These are phyloP conservation scores for Sphaerodactylus townsendi DNA, from an alignment of 2,113 vertebrate genomes.

Conservation along the genomic window DNA sequence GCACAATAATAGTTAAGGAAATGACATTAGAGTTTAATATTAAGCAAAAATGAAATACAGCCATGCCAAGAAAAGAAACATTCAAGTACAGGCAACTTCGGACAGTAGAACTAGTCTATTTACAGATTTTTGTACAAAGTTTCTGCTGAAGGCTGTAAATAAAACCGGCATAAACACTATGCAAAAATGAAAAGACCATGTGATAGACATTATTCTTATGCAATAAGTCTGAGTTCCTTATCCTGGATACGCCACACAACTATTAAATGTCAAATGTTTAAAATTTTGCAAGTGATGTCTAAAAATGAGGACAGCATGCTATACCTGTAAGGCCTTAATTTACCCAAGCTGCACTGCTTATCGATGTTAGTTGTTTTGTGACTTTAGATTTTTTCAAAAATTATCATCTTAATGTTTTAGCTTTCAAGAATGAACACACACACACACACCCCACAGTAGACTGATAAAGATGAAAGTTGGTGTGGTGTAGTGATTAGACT, in stretches of 20 bases:
- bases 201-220: neutral
- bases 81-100: neutral
- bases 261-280: neutral
- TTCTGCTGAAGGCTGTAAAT: neutral
- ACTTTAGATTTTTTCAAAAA: neutral
- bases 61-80: neutral
- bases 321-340: neutral
- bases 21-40: neutral
- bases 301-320: neutral
- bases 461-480: too few species aligned
- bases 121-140: neutral
- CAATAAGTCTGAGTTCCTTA: neutral
- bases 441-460: too few species aligned
- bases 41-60: neutral
- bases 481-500: too few species aligned
- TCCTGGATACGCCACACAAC: neutral
- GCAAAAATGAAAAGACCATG: neutral
- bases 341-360: neutral
- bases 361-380: neutral
- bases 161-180: neutral
- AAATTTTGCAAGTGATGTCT: neutral
- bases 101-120: neutral
- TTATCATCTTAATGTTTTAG: neutral
- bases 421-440: neutral
- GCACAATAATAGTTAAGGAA: neutral